phyloP scores from a whole-genome alignment of 2,797 vertebrate genomes.

The Ficedula albicollis region DNA sequence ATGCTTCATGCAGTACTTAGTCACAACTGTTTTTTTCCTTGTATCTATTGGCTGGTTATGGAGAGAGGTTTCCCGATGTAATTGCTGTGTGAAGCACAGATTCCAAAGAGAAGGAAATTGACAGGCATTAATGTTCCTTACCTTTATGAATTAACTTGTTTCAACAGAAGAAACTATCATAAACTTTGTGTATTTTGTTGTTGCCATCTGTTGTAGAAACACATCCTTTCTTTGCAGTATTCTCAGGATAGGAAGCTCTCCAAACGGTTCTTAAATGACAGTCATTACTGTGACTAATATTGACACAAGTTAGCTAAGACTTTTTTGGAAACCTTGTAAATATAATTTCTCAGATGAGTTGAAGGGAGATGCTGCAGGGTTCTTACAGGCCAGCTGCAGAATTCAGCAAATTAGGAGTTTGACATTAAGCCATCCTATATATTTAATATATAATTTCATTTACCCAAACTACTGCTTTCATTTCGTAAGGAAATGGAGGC shows the following conservation, averaged over 20 bases:
- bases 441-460: background rate
- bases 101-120: conserved; percentile 9
- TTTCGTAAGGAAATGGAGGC: background rate
- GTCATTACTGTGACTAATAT: background rate
- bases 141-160: conserved; percentile 48
- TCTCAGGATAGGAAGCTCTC: background rate
- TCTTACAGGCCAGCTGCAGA: background rate
- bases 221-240: background rate
- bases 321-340: background rate
- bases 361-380: background rate
- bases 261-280: background rate
- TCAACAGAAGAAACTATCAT: background rate
- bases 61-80: background rate
- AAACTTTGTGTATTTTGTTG: conserved; percentile 12
- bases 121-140: background rate
- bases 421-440: background rate
- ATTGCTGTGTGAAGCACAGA: background rate
- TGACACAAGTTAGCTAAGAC: background rate
- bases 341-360: background rate
- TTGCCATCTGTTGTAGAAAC: background rate
- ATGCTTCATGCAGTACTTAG: background rate
- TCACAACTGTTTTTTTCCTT: background rate
- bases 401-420: background rate
- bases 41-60: background rate
- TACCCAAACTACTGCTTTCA: background rate